Evolutionary conservation across 2,797 vertebrate species (phyloP).

Genomic region (Adelosebastes latens): DNA sequence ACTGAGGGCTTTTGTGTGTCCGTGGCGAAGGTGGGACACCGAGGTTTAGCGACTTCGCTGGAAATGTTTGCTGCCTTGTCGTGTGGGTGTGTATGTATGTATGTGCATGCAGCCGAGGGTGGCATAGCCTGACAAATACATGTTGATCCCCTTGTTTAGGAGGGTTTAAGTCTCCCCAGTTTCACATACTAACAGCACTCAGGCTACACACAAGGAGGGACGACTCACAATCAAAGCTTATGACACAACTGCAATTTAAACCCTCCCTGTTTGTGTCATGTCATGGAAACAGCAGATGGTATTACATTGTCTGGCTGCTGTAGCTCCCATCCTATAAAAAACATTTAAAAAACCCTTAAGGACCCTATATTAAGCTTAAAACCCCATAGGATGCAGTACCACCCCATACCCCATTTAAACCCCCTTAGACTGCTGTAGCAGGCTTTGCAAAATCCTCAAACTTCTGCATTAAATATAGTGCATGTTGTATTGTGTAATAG

Average conservation of each 20-base stretch:
- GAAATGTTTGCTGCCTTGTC: slow-evolving; percentile 54
- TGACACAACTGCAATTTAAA: slow-evolving; percentile 43
- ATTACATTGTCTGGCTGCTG: background rate
- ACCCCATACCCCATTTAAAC: background rate
- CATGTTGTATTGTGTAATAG: background rate
- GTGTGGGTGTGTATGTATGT: slow-evolving; percentile 3
- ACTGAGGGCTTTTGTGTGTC: slow-evolving; percentile 72
- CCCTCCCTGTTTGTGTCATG: slow-evolving; percentile 21
- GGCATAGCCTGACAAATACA: slow-evolving; percentile 80
- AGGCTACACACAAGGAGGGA: slow-evolving; percentile 27
- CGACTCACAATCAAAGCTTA: slow-evolving; percentile 39
- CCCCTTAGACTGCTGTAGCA: background rate
- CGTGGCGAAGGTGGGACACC: slow-evolving; percentile 64
- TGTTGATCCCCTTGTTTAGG: slow-evolving; percentile 84
- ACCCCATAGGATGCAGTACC: background rate
- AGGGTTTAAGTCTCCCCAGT: slow-evolving; percentile 76
- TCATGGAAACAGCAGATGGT: background rate
- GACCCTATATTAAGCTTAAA: background rate
- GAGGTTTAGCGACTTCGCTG: slow-evolving; percentile 64
- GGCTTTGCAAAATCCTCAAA: background rate
- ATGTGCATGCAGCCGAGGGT: slow-evolving; percentile 57
- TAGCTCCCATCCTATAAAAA: background rate
- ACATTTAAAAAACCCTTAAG: background rate
- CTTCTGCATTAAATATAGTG: background rate
- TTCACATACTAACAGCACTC: slow-evolving; percentile 58